Evolutionary conservation across 2,797 vertebrate genomes (phyloP).

Genomic region (Darevskia nairensis): DNA sequence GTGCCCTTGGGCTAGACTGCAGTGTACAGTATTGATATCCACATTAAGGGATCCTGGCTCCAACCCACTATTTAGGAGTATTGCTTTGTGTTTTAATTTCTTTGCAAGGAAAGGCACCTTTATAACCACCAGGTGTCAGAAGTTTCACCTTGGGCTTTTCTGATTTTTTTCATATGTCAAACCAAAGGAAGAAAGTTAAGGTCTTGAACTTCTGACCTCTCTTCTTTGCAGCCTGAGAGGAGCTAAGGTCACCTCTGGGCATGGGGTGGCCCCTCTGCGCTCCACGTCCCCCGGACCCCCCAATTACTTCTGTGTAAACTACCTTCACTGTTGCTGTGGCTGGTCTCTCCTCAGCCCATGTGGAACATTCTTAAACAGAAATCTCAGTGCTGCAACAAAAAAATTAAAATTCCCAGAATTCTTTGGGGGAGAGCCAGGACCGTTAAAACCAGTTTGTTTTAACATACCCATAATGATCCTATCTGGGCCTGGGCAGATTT

Average conservation of each 20-base stretch:
- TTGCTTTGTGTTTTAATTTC: conserved; percentile 53
- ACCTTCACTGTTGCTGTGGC: not conserved
- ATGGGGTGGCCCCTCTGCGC: not conserved
- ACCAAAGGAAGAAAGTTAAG: not conserved
- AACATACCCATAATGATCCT: not conserved
- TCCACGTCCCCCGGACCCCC: not conserved
- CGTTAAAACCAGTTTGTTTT: conserved; percentile 16
- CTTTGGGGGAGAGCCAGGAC: not conserved
- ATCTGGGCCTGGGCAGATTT: conserved; percentile 20
- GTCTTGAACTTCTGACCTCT: not conserved
- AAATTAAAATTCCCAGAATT: not conserved
- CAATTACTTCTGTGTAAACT: not conserved
- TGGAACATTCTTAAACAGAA: conserved; percentile 8
- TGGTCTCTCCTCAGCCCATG: not conserved
- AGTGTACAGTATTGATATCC: not conserved
- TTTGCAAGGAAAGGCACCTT: conserved; percentile 61
- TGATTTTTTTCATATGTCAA: conserved; percentile 41
- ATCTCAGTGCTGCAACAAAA: not conserved
- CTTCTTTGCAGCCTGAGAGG: not conserved
- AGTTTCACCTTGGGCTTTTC: conserved; percentile 57
- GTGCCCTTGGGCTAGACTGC: not conserved
- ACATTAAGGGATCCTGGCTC: not conserved
- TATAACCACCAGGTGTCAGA: conserved; percentile 57
- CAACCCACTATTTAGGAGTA: not conserved
- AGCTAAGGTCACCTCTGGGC: not conserved